Conservation (phyloP, 2,797 vertebrate species). For the Hippoglossus hippoglossus region DNA sequence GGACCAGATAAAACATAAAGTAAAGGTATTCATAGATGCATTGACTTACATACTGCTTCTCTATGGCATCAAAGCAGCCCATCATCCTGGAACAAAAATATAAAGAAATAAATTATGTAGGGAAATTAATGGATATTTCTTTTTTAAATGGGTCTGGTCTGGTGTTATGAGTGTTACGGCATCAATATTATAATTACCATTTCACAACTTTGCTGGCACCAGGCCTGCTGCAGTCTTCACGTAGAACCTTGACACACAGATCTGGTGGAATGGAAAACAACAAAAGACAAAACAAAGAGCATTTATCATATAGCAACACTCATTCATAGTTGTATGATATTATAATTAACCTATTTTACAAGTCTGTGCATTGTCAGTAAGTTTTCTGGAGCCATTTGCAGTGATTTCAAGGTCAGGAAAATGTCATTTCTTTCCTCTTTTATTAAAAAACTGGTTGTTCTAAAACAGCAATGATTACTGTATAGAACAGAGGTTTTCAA, state of each 20-base stretch:
- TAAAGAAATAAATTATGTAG: not conserved
- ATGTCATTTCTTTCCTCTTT: not conserved
- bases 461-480: not conserved
- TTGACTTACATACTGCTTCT: slow-evolving; percentile 94
- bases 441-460: not conserved
- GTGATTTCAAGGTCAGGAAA: not conserved
- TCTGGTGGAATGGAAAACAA: slow-evolving; percentile 51
- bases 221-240: slow-evolving; percentile 69
- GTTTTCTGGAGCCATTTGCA: not conserved
- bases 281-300: not conserved
- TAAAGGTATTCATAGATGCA: not conserved
- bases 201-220: slow-evolving; percentile 79
- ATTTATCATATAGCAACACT: not conserved
- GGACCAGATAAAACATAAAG: not conserved
- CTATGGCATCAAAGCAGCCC: slow-evolving; percentile 95
- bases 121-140: not conserved
- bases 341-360: too few species aligned
- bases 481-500: too few species aligned
- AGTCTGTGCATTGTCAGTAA: too few species aligned
- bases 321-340: too few species aligned
- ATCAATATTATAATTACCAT: slow-evolving; percentile 58
- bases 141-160: too few species aligned
- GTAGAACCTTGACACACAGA: slow-evolving; percentile 83
- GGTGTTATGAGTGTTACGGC: too few species aligned
- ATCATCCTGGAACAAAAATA: slow-evolving; percentile 86